phyloP scores from a whole-genome alignment of 1,140 invertebrate genomes.

The Drosophila melanica region DNA sequence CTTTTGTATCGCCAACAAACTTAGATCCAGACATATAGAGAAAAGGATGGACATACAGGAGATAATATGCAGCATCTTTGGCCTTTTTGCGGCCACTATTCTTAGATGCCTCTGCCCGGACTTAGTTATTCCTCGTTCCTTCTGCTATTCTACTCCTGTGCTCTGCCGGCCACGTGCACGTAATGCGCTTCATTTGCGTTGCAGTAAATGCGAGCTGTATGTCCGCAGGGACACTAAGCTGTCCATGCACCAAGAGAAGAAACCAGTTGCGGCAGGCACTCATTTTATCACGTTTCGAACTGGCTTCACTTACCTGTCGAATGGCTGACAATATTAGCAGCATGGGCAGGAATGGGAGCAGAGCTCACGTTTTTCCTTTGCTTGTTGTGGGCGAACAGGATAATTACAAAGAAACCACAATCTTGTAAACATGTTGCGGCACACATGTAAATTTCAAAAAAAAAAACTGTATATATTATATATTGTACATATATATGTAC shows the following conservation, averaged over 20 bases:
- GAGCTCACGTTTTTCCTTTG: conserved; percentile 60
- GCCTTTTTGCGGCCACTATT: conserved; percentile 32
- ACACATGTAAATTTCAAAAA: conserved; percentile 54
- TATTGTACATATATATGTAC: too few relatives aligned
- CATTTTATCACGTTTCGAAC: conserved; percentile 75
- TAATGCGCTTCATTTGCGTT: conserved; percentile 81
- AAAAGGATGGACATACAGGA: conserved; percentile 30
- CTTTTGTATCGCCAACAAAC: conserved; percentile 81
- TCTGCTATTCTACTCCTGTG: neutral
- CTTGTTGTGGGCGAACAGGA: conserved; percentile 54
- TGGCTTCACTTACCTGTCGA: conserved; percentile 64
- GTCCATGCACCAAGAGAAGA: conserved; percentile 33
- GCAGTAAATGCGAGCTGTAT: conserved; percentile 65
- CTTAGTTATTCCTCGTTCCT: conserved; percentile 18
- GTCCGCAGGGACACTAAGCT: conserved; percentile 36
- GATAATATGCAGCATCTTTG: conserved; percentile 31
- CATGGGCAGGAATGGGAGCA: conserved; percentile 5
- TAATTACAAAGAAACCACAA: conserved; percentile 83
- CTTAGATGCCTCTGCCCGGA: conserved; percentile 23
- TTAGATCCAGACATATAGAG: conserved; percentile 26
- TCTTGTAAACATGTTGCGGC: conserved; percentile 76
- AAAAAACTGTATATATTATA: conserved; percentile 27
- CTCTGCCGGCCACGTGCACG: conserved; percentile 56
- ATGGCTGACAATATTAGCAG: conserved; percentile 64
- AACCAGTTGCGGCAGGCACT: conserved; percentile 30